Evolutionary conservation across 2,888 invertebrate genomes (phyloP), one percentile per base, ranked within the genome.

Genomic region (Ernsta delagoae): DNA sequence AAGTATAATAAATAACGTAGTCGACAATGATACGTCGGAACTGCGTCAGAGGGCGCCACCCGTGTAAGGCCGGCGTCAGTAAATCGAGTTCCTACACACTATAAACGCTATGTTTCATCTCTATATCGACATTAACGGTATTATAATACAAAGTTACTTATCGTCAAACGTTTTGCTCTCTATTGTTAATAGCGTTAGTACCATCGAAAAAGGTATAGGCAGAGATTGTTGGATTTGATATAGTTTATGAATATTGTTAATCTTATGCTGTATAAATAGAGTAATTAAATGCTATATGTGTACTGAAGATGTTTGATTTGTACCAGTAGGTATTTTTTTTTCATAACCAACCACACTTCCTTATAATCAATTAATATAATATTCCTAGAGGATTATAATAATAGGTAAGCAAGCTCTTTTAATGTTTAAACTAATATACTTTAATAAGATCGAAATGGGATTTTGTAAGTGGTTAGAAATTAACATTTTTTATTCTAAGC

Each of bases 171-270:
- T 89, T 92, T 91, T 89, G 86, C 90, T 90, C 92, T 79, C 74
- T 89, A 89, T 91, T 89, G 90, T 92, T 92, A 89, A 87, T 92
- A 90, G 89, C 84, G 84, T 90, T 92, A 92, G 90, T 87, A 88
- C 87, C 89, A 89, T 89, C 89, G 86, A 87, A 87, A 86, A 88
- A 88, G 87, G 85, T 90, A 87, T 91, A 92, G 90, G 81, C 89
- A 89, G 90, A 91, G 89, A 91, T 93, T 93, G 93, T 93, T 93
- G 93, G 93, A 93, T 93, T 92, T 93, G 93, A 92, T 90, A 93
- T 92, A 93, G 93, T 93, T 90, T 93, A 93, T 92, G 86, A 89
- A 92, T 92, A 93, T 90, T 92, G 93, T 93, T 93, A 93, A 91
- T 88, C 89, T 89, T 89, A 92, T 92, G 92, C 92, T 93, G 92